These are phyloP conservation scores for Drosophila ercepeae DNA, from an alignment of 1,140 invertebrate species.

Conservation along the genomic window DNA sequence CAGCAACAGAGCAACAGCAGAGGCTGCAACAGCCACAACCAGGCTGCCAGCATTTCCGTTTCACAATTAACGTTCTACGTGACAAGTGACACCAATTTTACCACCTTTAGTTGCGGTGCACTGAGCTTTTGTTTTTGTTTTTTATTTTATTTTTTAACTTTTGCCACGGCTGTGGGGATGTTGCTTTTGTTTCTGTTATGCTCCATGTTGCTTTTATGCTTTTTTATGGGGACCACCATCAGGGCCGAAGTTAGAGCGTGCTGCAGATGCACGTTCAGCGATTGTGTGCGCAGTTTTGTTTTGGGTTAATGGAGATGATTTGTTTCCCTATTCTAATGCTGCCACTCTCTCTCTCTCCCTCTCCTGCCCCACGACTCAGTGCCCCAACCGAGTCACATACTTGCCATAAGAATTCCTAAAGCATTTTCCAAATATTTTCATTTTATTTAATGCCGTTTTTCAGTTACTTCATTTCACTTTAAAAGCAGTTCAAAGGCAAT, in stretches of 20 bases:
- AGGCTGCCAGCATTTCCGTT: conserved; percentile 75
- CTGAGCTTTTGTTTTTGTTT: conserved; percentile 29
- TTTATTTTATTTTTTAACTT: neutral
- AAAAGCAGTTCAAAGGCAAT: neutral
- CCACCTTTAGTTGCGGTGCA: conserved; percentile 68
- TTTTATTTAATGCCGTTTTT: neutral
- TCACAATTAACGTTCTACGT: conserved; percentile 83
- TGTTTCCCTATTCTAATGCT: conserved; percentile 80
- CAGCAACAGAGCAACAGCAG: conserved; percentile 32
- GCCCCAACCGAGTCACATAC: neutral
- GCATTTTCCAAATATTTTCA: neutral
- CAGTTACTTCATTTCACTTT: neutral
- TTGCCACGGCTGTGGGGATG: neutral
- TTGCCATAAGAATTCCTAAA: neutral
- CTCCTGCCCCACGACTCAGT: neutral
- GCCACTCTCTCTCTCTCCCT: conserved; percentile 13
- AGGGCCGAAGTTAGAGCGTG: conserved; percentile 70
- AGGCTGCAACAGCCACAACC: conserved; percentile 25
- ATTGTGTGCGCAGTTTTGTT: conserved; percentile 83
- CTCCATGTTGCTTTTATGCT: conserved; percentile 23
- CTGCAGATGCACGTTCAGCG: conserved; percentile 81
- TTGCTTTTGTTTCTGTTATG: conserved; percentile 54
- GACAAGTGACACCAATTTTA: conserved; percentile 83
- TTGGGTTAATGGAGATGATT: conserved; percentile 83
- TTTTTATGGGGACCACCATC: conserved; percentile 73